These are phyloP conservation scores for Watersipora subatra DNA, from an alignment of 1,140 invertebrate species.

Conservation along the genomic window DNA sequence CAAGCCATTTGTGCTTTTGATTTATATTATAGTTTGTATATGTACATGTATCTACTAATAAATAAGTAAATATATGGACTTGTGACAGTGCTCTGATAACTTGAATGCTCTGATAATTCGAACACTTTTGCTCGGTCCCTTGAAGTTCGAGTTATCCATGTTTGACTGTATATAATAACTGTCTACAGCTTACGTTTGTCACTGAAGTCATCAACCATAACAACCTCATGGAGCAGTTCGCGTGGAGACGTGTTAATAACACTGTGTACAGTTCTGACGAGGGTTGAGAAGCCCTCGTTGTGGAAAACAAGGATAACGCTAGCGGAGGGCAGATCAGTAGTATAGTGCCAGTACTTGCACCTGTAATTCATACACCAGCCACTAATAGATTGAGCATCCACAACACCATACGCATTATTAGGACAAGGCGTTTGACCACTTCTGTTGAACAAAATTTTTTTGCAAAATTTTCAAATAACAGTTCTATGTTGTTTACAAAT, in stretches of 20 bases:
- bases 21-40: too few species aligned
- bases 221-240: slow-evolving; percentile 78
- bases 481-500: too few species aligned
- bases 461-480: too few species aligned
- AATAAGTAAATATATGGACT: too few species aligned
- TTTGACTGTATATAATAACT: too few species aligned
- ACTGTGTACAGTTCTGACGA: slow-evolving; percentile 89
- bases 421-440: background rate
- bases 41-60: too few species aligned
- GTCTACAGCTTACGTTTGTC: slow-evolving; percentile 82
- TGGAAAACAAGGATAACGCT: slow-evolving; percentile 97
- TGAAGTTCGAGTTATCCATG: too few species aligned
- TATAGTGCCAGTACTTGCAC: slow-evolving; percentile 94
- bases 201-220: slow-evolving; percentile 95
- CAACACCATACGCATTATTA: background rate
- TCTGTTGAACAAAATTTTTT: too few species aligned
- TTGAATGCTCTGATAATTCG: too few species aligned
- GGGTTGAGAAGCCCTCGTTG: slow-evolving; percentile 86
- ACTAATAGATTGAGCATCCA: slow-evolving; percentile 2
- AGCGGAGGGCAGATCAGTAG: slow-evolving; percentile 64
- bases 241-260: slow-evolving; percentile 83
- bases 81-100: too few species aligned
- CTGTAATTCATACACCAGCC: slow-evolving; percentile 45
- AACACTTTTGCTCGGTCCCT: too few species aligned
- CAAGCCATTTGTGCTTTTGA: too few species aligned